These are phyloP conservation scores for Cheirogaleus medius DNA, from an alignment of 2,113 vertebrate genomes.

Conservation along the genomic window DNA sequence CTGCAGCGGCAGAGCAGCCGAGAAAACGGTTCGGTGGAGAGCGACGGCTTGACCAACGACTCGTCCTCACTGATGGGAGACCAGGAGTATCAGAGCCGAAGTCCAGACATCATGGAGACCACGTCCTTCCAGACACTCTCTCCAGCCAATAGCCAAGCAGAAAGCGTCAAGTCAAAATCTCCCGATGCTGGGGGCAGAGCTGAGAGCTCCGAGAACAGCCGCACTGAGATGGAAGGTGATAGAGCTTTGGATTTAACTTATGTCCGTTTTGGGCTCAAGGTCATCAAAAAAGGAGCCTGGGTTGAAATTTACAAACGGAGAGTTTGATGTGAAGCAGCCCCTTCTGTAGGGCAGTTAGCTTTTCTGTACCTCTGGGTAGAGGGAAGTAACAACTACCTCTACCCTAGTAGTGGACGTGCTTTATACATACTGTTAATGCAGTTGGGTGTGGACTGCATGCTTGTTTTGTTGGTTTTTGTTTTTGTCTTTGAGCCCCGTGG, in stretches of 20 bases:
- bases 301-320: slow-evolving; percentile 86
- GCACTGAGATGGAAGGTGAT: slow-evolving; percentile 87
- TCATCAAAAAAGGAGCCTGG: slow-evolving; percentile 90
- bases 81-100: slow-evolving; percentile 89
- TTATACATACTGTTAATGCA: background rate
- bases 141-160: slow-evolving; percentile 88
- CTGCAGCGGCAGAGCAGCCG: slow-evolving; percentile 93
- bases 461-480: background rate
- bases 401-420: rapidly evolving
- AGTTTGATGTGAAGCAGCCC: slow-evolving; percentile 84
- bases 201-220: slow-evolving; percentile 81
- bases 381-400: background rate
- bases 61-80: slow-evolving; percentile 85
- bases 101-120: slow-evolving; percentile 88
- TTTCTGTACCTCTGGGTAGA: background rate
- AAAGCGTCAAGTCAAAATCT: slow-evolving; percentile 87
- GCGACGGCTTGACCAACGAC: slow-evolving; percentile 90
- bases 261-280: slow-evolving; percentile 85
- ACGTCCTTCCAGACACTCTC: slow-evolving; percentile 88
- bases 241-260: slow-evolving; percentile 94
- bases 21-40: slow-evolving; percentile 89
- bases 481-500: background rate
- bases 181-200: slow-evolving; percentile 83
- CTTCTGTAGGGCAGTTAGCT: background rate
- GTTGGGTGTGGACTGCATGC: background rate